These are phyloP conservation scores for Molossus alvarezi DNA, from an alignment of 2,797 vertebrate genomes.

Conservation along the genomic window DNA sequence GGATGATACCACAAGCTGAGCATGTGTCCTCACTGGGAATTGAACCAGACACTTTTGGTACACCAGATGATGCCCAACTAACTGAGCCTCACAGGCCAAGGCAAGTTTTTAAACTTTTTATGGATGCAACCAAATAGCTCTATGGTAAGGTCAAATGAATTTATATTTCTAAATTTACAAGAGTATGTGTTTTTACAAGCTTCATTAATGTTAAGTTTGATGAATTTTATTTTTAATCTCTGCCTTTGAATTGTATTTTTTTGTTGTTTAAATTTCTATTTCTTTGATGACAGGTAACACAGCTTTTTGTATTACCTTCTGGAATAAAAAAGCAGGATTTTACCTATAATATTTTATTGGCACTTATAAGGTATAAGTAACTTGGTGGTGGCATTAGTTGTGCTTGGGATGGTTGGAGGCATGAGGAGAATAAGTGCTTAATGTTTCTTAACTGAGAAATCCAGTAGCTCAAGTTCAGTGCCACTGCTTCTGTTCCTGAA, in stretches of 20 bases:
- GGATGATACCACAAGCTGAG: no score
- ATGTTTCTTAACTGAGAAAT: constrained; percentile 13
- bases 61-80: no score
- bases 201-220: constrained; percentile 10
- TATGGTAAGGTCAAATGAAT: neutral
- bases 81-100: no score
- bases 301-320: neutral
- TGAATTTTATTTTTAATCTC: neutral
- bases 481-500: neutral
- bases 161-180: neutral
- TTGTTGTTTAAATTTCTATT: constrained; percentile 40
- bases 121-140: neutral
- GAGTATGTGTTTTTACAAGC: neutral
- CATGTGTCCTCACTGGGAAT: no score
- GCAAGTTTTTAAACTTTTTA: constrained; percentile 8
- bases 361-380: neutral
- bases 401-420: neutral
- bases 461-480: neutral
- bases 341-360: constrained; percentile 3
- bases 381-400: neutral
- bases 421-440: neutral
- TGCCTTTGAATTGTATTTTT: constrained; percentile 30
- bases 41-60: no score
- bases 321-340: constrained; percentile 22
- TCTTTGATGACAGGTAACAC: neutral